Evolutionary conservation across 2,113 vertebrate genomes (phyloP).

Genomic region (Anser brachyrhynchus): DNA sequence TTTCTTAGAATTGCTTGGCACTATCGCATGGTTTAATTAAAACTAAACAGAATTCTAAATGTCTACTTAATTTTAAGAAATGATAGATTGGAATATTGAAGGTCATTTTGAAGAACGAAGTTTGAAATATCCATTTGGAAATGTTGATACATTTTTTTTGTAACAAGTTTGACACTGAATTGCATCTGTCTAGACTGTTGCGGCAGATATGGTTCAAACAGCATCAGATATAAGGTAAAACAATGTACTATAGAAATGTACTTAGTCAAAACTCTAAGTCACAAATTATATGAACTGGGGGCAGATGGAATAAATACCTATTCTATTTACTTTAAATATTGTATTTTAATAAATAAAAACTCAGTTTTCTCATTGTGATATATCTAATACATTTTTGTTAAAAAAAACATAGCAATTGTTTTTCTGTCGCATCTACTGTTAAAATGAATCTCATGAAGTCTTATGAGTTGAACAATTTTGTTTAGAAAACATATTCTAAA

Average conservation of each 20-base stretch:
- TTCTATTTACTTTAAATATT: neutral
- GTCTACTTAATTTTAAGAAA: neutral
- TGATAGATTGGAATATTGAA: neutral
- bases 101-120: neutral
- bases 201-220: neutral
- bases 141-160: neutral
- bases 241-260: neutral
- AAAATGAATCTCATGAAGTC: neutral
- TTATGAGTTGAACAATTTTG: neutral
- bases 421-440: neutral
- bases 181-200: neutral
- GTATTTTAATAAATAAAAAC: neutral
- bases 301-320: neutral
- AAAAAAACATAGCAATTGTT: neutral
- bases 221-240: neutral
- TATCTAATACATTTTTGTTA: accelerated
- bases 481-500: neutral
- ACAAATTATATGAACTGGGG: neutral
- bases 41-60: neutral
- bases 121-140: neutral
- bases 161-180: neutral
- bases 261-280: neutral
- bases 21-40: no score
- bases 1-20: neutral
- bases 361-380: neutral